A percentile compares a stretch with the other conserved stretches of the same genome.
phyloP scores from a whole-genome alignment of 2,797 vertebrate species.

The Sparidentex hasta region DNA sequence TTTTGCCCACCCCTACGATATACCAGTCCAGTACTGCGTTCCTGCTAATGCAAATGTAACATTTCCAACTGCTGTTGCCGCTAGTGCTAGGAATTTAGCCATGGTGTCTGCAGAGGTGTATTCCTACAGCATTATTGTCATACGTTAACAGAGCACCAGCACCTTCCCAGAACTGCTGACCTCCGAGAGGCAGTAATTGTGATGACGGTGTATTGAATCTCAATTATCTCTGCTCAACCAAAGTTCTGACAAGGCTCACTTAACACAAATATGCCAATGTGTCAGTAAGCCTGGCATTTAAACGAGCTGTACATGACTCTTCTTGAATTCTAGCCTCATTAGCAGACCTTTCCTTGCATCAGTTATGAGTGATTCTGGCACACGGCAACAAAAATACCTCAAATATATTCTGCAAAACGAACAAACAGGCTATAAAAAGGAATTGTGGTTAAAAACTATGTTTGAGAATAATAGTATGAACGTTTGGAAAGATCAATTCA shows the following conservation, averaged over 20 bases:
- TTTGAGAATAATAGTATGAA: background rate
- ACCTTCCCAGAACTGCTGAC: background rate
- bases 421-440: background rate
- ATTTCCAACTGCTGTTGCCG: background rate
- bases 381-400: background rate
- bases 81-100: background rate
- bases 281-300: slow-evolving; percentile 10
- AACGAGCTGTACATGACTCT: slow-evolving; percentile 20
- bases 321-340: slow-evolving; percentile 28
- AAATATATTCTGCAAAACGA: background rate
- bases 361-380: background rate
- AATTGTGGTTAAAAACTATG: background rate
- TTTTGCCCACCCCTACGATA: background rate
- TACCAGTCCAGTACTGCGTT: background rate
- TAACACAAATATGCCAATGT: slow-evolving; percentile 3
- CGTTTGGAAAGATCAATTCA: too few species aligned
- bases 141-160: background rate
- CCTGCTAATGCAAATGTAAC: background rate
- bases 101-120: background rate
- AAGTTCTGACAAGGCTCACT: slow-evolving; percentile 1
- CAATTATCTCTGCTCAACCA: background rate
- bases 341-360: slow-evolving; percentile 14
- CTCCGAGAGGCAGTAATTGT: background rate
- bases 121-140: background rate
- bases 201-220: slow-evolving; percentile 6